Conservation (phyloP, 1,140 invertebrate genomes). For the Megathymus violae region DNA sequence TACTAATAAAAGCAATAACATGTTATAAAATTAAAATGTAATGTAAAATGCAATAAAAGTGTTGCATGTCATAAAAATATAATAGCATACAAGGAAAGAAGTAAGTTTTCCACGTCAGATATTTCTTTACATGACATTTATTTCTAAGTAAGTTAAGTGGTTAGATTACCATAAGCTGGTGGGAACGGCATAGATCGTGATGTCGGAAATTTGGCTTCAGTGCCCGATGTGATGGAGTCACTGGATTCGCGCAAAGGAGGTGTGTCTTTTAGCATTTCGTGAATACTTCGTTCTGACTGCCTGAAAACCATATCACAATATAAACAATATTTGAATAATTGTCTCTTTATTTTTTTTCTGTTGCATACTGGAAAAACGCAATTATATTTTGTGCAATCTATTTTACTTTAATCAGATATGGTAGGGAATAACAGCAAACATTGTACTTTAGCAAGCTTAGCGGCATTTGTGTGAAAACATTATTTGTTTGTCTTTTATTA, state of each 20-base stretch:
- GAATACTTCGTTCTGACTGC: constrained; percentile 89
- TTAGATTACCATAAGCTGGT: constrained; percentile 67
- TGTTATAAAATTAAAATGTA: too few species aligned
- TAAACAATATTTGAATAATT: too few species aligned
- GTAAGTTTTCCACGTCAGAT: too few species aligned
- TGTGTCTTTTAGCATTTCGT: constrained; percentile 94
- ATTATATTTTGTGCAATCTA: too few species aligned
- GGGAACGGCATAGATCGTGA: constrained; percentile 81
- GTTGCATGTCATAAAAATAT: too few species aligned
- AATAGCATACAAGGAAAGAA: too few species aligned
- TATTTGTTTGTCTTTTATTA: constrained; percentile 16
- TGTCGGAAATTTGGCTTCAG: constrained; percentile 81
- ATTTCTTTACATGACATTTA: too few species aligned
- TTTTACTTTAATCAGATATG: too few species aligned
- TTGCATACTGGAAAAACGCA: too few species aligned
- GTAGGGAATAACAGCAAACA: not conserved
- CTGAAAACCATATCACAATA: constrained; percentile 40
- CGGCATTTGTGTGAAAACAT: not conserved
- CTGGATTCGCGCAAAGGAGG: constrained; percentile 91
- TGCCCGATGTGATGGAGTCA: constrained; percentile 90
- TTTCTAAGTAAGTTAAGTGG: not conserved
- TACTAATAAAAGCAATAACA: too few species aligned
- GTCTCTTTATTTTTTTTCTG: too few species aligned
- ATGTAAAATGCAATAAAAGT: too few species aligned
- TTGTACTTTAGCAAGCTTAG: not conserved